Evolutionary conservation across 2,888 invertebrate species (phyloP), one percentile per base, ranked within the genome.

Genomic region (Callyntrura guangdongensis): DNA sequence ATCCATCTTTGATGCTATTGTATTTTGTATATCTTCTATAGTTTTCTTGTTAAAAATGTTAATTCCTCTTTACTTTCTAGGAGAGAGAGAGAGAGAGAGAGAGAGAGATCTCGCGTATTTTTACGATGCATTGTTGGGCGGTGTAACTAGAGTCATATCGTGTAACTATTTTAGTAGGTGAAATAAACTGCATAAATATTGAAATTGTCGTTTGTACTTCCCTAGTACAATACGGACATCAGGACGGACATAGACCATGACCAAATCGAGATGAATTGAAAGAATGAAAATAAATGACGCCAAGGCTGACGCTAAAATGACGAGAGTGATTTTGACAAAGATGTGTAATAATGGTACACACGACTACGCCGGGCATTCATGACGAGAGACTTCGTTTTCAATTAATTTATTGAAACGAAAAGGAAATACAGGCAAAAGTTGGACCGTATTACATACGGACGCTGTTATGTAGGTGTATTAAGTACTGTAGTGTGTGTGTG

Each of bases 321-420:
- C 36, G 59, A 84, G 47, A 53, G 47, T 11, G 61, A 61, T 49
- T 36, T 82, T 45, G 45, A 61, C 53, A 89, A 87, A 72, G 64
- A 53, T 81, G 81, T 88, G 69, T 81, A 72, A 88, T 79, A 82
- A 79, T 87, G 45, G 72, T 45, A 72, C 69, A 59, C 81, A 84
- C 67, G 61, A 82, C 81, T 59, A 61, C 81, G 20, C 81, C 61
- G 61, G 47, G 25, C 22, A 83, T 64, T 64, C 45, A 83, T 61
- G 61, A 69, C 36, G 6, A 84, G n/a, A 67, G 72, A 72, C 53
- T 69, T 49, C 45, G 25, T 89, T 77, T 64, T 89, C 45, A 84
- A 84, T 84, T 84, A 89, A 89, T 89, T 89, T 90, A 90, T 90
- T 90, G 90, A 90, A 90, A 90, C 90, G 86, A 79, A 90, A 90